Evolutionary conservation across 2,888 invertebrate species (phyloP).

Genomic region (Diloba caeruleocephala): DNA sequence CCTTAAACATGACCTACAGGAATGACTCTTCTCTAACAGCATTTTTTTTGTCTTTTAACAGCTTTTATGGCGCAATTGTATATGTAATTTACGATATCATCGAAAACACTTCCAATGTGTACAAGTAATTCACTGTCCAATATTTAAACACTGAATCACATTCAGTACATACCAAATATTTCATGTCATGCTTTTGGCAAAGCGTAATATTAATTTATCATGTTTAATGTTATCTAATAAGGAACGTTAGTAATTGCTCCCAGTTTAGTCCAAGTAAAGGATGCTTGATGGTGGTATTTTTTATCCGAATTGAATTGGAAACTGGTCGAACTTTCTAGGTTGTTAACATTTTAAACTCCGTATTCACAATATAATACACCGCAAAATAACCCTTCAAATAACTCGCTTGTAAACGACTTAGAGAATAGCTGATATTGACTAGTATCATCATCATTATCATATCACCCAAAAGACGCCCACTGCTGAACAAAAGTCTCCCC

Average conservation of each 20-base stretch:
- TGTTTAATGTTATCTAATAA: slow-evolving; percentile 33
- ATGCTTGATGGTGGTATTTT: not conserved
- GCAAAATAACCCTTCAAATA: not conserved
- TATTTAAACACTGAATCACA: slow-evolving; percentile 39
- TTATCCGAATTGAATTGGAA: not conserved
- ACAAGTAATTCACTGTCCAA: slow-evolving; percentile 44
- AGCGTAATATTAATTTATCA: slow-evolving; percentile 35
- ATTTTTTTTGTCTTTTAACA: no score
- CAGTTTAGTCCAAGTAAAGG: slow-evolving; percentile 15
- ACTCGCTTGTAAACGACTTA: no score
- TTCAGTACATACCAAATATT: slow-evolving; percentile 27
- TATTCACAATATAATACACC: not conserved
- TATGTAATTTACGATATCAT: slow-evolving; percentile 13
- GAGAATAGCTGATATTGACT: no score
- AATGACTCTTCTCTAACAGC: not conserved
- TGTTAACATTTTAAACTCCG: not conserved
- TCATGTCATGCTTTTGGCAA: slow-evolving; percentile 47
- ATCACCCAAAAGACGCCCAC: no score
- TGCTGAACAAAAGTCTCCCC: no score
- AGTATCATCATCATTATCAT: no score
- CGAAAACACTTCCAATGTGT: slow-evolving; percentile 37
- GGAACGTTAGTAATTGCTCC: slow-evolving; percentile 27
- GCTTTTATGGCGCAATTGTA: no score
- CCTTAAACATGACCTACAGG: no score
- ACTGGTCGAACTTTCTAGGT: slow-evolving; percentile 4